These are phyloP conservation scores for Spizella passerina DNA, from an alignment of 2,797 vertebrate genomes.

Conservation along the genomic window DNA sequence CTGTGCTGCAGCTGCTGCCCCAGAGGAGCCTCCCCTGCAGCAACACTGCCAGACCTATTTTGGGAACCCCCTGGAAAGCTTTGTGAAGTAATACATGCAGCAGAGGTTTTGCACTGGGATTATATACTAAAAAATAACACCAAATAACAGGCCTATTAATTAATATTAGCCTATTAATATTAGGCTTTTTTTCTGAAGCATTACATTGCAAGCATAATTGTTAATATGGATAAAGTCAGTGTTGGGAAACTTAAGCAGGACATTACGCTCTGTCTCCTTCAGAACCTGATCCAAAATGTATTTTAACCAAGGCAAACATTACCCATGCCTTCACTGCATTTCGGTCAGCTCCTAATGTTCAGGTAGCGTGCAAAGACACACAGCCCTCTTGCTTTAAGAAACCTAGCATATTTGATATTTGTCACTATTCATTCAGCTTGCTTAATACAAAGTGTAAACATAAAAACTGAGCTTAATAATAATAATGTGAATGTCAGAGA, in stretches of 20 bases:
- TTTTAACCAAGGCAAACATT: neutral
- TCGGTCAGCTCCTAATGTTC: neutral
- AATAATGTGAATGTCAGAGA: neutral
- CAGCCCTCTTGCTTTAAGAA: neutral
- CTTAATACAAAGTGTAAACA: neutral
- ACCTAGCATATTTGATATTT: neutral
- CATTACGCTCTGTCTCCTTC: neutral
- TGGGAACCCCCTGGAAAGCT: neutral
- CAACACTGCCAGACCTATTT: rapidly evolving
- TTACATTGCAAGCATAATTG: neutral
- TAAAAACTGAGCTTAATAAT: neutral
- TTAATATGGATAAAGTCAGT: neutral
- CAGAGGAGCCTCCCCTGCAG: neutral
- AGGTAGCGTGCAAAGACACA: neutral
- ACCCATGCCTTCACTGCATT: neutral
- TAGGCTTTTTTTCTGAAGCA: neutral
- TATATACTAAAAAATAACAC: neutral
- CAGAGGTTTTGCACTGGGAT: neutral
- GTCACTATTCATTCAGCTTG: neutral
- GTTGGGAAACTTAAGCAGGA: neutral
- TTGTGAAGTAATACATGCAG: neutral
- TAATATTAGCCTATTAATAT: neutral
- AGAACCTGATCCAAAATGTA: neutral
- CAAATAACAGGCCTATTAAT: neutral
- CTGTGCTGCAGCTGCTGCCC: neutral